Percentiles rank a stretch among this genome's conserved stretches.
These are phyloP conservation scores for Liasis olivaceus DNA, from an alignment of 2,797 vertebrate species.

Conservation along the genomic window DNA sequence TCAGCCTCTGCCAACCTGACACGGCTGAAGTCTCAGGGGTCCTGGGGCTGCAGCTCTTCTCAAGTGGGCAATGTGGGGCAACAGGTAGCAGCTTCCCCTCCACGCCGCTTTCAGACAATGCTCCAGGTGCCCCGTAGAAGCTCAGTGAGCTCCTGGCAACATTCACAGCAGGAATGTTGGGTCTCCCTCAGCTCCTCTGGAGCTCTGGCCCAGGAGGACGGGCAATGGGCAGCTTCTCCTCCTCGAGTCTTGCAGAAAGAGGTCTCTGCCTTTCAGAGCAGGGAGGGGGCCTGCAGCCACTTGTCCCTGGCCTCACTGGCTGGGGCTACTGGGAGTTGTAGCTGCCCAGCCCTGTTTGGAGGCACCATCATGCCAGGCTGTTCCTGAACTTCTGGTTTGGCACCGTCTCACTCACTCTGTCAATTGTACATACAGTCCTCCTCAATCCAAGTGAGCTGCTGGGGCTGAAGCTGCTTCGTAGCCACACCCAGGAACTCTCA, in stretches of 20 bases:
- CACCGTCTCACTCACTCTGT: neutral
- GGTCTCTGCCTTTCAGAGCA: neutral
- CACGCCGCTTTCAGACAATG: neutral
- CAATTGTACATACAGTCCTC: neutral
- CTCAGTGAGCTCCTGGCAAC: rapidly evolving
- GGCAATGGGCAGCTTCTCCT: neutral
- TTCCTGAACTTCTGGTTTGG: neutral
- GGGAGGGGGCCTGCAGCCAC: neutral
- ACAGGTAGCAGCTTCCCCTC: neutral
- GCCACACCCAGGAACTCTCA: neutral
- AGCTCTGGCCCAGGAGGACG: neutral
- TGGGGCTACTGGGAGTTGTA: neutral
- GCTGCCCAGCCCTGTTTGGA: neutral
- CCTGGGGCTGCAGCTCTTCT: neutral
- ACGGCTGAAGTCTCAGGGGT: neutral
- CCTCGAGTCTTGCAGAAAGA: neutral
- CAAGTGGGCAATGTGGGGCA: neutral
- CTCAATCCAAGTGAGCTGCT: no score
- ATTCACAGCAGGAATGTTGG: neutral
- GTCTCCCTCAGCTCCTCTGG: neutral
- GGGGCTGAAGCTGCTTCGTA: neutral
- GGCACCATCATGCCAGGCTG: no score
- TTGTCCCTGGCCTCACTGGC: neutral
- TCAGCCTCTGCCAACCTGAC: neutral
- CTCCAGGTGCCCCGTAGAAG: neutral